These are phyloP conservation scores for Tapera naevia DNA, from an alignment of 2,797 vertebrate species.

Conservation along the genomic window DNA sequence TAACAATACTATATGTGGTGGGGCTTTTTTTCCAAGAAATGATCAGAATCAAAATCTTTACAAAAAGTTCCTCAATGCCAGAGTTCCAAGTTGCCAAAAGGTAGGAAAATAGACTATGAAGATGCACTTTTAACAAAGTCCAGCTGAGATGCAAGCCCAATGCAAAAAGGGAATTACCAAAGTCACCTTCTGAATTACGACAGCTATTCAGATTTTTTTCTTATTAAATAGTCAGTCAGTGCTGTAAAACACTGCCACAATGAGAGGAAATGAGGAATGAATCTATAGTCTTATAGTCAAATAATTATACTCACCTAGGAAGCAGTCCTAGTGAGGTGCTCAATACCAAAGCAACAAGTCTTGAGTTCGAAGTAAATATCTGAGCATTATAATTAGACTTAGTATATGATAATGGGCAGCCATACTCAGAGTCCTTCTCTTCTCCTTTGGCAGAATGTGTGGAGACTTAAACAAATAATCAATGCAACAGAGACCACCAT, in stretches of 20 bases:
- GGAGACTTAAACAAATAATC: not conserved
- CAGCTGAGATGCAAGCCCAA: not conserved
- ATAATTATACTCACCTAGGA: not conserved
- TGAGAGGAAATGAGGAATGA: not conserved
- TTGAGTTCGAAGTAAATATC: not conserved
- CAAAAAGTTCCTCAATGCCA: not conserved
- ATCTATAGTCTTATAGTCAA: not conserved
- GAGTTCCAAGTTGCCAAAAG: not conserved
- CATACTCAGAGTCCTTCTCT: not conserved
- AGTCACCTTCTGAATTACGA: not conserved
- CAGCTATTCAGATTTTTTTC: not conserved
- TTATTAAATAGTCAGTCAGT: not conserved
- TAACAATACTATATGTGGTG: fast-evolving
- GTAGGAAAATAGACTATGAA: not conserved
- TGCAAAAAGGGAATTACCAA: not conserved
- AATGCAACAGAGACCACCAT: not conserved
- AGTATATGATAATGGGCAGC: not conserved
- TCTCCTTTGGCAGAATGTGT: not conserved
- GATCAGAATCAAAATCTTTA: not conserved
- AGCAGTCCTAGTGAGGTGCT: not conserved
- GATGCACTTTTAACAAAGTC: not conserved
- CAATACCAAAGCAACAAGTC: not conserved
- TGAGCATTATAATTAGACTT: not conserved
- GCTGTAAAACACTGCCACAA: not conserved
- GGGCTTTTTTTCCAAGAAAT: not conserved